phyloP scores from a whole-genome alignment of 1,140 invertebrate genomes.

The Cataglyphis hispanica region DNA sequence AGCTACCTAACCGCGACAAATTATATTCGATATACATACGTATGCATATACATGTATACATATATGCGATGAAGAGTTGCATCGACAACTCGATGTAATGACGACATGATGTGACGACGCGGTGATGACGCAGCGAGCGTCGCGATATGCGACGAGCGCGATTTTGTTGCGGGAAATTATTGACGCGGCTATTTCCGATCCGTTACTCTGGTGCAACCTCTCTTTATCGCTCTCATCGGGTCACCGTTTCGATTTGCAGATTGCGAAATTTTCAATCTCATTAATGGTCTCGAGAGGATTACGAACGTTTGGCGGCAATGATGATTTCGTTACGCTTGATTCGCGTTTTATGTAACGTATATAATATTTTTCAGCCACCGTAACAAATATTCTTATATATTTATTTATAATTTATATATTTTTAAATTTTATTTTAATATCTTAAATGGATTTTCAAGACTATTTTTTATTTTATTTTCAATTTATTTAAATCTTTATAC shows the following conservation, averaged over 20 bases:
- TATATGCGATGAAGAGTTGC: slow-evolving; percentile 1
- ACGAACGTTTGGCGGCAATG: not conserved
- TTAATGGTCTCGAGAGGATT: not conserved
- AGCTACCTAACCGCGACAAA: not conserved
- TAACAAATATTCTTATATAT: not conserved
- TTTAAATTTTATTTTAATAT: not conserved
- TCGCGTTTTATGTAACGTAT: not conserved
- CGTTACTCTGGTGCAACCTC: not conserved
- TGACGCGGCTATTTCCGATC: slow-evolving; percentile 28
- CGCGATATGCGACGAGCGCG: not conserved
- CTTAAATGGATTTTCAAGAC: too few relatives aligned
- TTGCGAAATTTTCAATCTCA: slow-evolving; percentile 22
- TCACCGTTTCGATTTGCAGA: slow-evolving; percentile 11
- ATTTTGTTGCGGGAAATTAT: slow-evolving; percentile 61
- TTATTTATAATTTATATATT: not conserved
- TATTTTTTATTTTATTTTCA: not conserved
- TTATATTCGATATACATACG: slow-evolving; percentile 40
- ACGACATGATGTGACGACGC: slow-evolving; percentile 16
- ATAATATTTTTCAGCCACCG: not conserved
- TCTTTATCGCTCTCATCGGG: not conserved
- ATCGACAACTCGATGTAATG: slow-evolving; percentile 51
- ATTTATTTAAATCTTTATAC: not conserved
- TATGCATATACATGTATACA: too few relatives aligned
- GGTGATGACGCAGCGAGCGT: slow-evolving; percentile 18
- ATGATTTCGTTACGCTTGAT: slow-evolving; percentile 1